Percentiles rank a stretch among this genome's conserved stretches.
Evolutionary conservation across 2,113 vertebrate genomes (phyloP).

Genomic region (Origma solitaria): DNA sequence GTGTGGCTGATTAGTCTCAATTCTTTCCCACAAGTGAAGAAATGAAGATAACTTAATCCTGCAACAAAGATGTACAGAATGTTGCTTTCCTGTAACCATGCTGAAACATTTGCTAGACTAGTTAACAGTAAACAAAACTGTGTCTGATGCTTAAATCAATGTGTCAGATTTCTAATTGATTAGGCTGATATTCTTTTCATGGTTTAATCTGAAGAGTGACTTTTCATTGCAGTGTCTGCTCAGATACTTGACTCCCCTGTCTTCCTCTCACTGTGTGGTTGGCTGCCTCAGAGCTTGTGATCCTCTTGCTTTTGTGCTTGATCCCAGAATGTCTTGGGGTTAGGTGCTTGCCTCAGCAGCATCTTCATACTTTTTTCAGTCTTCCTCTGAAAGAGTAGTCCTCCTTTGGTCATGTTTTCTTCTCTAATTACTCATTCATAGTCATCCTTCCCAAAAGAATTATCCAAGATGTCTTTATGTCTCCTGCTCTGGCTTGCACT

Average conservation of each 20-base stretch:
- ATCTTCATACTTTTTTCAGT: background rate
- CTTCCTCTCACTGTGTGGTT: background rate
- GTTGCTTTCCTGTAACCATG: background rate
- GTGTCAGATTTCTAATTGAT: background rate
- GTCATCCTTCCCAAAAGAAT: background rate
- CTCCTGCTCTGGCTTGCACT: background rate
- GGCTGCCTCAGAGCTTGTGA: background rate
- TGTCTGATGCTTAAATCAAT: background rate
- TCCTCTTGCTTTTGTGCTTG: background rate
- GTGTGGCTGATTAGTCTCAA: background rate
- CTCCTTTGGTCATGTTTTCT: background rate
- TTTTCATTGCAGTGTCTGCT: fast-evolving
- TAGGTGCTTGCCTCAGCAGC: background rate
- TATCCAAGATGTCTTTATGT: background rate
- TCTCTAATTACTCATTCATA: background rate
- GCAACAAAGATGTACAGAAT: background rate
- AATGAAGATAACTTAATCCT: background rate
- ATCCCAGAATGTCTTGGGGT: background rate
- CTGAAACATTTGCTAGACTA: background rate
- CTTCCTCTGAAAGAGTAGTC: background rate
- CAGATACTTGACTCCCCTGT: background rate
- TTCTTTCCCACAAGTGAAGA: background rate
- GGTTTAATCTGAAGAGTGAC: background rate
- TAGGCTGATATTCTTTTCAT: background rate
- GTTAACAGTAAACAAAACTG: background rate